Evolutionary conservation across 2,113 vertebrate species (phyloP).

Genomic region (Sander vitreus): DNA sequence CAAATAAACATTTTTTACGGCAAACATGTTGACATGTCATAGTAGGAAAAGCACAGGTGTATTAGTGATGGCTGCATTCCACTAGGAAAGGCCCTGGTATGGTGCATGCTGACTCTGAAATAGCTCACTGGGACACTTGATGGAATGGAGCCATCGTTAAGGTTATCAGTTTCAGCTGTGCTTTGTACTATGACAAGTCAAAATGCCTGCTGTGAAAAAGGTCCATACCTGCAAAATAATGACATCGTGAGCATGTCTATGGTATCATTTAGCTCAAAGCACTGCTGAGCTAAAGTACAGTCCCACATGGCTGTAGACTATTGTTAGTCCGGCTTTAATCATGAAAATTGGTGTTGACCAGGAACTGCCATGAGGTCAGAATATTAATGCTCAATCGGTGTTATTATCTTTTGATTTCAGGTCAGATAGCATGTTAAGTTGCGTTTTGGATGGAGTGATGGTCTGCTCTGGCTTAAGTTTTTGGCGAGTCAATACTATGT

Average conservation of each 20-base stretch:
- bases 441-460: background rate
- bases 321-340: background rate
- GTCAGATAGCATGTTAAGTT: background rate
- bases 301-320: background rate
- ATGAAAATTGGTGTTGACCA: slow-evolving; percentile 18
- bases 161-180: too few species aligned
- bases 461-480: slow-evolving; percentile 4
- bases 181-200: too few species aligned
- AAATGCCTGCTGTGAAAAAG: too few species aligned
- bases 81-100: too few species aligned
- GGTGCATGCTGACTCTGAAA: too few species aligned
- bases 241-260: background rate
- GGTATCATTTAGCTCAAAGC: background rate
- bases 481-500: background rate
- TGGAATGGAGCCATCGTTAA: too few species aligned
- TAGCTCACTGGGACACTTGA: too few species aligned
- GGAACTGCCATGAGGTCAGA: background rate
- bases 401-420: slow-evolving; percentile 27
- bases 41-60: too few species aligned
- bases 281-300: background rate
- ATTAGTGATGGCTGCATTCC: too few species aligned
- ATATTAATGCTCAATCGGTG: slow-evolving; percentile 1
- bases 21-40: too few species aligned
- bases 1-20: too few species aligned
- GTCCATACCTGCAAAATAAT: too few species aligned